These are phyloP conservation scores for Ormyrus thymus DNA, from an alignment of 2,888 invertebrate genomes.

Conservation along the genomic window DNA sequence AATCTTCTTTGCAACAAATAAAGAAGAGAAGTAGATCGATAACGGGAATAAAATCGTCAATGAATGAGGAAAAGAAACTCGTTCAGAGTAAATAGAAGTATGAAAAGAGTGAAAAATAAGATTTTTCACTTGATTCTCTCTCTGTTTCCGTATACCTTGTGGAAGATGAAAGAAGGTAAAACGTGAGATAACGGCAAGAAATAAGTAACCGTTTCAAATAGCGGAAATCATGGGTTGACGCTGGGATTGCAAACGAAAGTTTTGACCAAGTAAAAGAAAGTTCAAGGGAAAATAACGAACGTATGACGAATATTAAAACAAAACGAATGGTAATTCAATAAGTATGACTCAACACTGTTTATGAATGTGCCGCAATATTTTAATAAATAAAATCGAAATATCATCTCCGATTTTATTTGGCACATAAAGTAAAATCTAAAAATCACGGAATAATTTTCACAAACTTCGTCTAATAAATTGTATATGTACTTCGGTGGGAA, in stretches of 20 bases:
- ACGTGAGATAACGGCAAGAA: slow-evolving; percentile 14
- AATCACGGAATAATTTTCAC: slow-evolving; percentile 47
- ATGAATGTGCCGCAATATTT: slow-evolving; percentile 14
- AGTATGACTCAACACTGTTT: slow-evolving; percentile 48
- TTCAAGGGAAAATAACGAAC: slow-evolving; percentile 34
- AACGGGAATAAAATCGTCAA: slow-evolving; percentile 52
- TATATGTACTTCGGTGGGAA: slow-evolving; percentile 4
- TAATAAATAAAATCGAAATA: slow-evolving; percentile 12
- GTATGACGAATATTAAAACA: slow-evolving; percentile 48
- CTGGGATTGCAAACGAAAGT: slow-evolving; percentile 53
- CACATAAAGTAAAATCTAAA: slow-evolving; percentile 32
- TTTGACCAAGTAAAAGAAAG: slow-evolving; percentile 46
- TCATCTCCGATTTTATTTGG: slow-evolving; percentile 25
- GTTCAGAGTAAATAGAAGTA: slow-evolving; percentile 49
- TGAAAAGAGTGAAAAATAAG: slow-evolving; percentile 27
- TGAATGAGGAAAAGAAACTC: slow-evolving; percentile 51
- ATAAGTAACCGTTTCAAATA: slow-evolving; percentile 46
- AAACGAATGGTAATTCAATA: slow-evolving; percentile 39
- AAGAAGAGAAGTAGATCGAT: slow-evolving; percentile 57
- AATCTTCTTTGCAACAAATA: slow-evolving; percentile 32
- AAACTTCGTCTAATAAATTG: slow-evolving; percentile 37
- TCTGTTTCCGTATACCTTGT: slow-evolving; percentile 35
- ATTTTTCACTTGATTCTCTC: slow-evolving; percentile 27
- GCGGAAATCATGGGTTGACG: slow-evolving; percentile 48
- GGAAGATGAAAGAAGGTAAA: slow-evolving; percentile 37